Base-by-base conservation (phyloP, 2,797 vertebrate genomes). In the Apogon talboti region DNA sequence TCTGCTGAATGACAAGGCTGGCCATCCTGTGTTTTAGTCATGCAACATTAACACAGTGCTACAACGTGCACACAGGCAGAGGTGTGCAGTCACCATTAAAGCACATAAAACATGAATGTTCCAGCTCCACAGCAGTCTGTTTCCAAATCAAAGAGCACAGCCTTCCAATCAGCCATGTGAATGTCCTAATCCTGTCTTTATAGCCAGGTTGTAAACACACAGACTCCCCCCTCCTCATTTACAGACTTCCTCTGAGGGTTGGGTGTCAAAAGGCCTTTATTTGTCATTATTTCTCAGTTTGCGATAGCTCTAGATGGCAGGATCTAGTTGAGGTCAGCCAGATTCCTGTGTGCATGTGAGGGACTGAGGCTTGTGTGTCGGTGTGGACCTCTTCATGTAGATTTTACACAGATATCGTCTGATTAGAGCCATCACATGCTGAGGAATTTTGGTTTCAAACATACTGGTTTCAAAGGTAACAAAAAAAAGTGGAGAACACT, bases 261-360 rank as follows among this genome's bases (percentile, higher is more conserved):
- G 73, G 84, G 82, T 61, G 67, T 92, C 89, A 90, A 92, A 75
- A 46, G 49, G 45, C 42, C 69, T 75, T 82, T 68, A 66, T 71
- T 53, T 46, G 81, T 87, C 76, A 83, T 86, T 85, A 87, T 80
- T 66, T 62, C 64, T 68, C 47, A 51, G 69, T 86, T 86, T 82
- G 77, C 72, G 86, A 76, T 33, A 37, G 69, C 41, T 61, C 72
- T 84, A 90, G 84, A 87, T 80, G 16, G 66, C 54, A 71, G 86
- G 85, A 87, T 90, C 90, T 85, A 60, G 66, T 78, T 59, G 70
- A 78, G 85, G 84, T 87, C 83, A 85, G 69, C 40, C 43, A 44
- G 70, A 59, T 61, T 64, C 52, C 52, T 63, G 81, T 79, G 71
- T 64, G 52, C 49, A 49, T 46, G 48, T 18, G 52, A 72, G 46